Base-by-base conservation (phyloP, 2,113 vertebrate species). In the Burhinus oedicnemus region DNA sequence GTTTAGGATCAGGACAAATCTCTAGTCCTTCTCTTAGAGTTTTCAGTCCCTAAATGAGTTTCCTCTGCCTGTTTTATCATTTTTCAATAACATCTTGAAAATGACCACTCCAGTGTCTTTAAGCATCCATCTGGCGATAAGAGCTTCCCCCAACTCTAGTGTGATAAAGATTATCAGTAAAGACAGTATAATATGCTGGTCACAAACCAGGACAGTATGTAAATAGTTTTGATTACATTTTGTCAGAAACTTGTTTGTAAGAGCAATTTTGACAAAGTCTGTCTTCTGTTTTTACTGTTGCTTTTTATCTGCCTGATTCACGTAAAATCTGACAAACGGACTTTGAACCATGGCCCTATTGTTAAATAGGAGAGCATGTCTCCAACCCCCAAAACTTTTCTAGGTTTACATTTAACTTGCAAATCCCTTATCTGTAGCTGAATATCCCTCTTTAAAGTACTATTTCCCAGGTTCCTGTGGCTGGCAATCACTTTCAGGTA, bases 171-270 rank as follows among this genome's bases (percentile, higher is more conserved):
- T 69, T 95, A 71, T 69, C 36, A 44, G 29, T 79, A 72, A 90
- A 80, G 68, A 72, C 6, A 40, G 40, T 49, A 58, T 72, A 32
- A 83, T 70, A 6, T 66, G 9, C 42, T 74, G n/a, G 25, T 42
- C 26, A 71, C 11, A 40, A 40, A 40, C 40, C 40, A 40, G 40
- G 40, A 40, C 40, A 8, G 9, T 87, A 78, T 78, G 45, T 64
- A 94, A 89, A 87, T 25, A 72, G 11, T 69, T 93, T 66, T 83
- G 40, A 83, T 86, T 95, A 36, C 19, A 26, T 66, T 95, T 90
- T 44, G 15, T 66, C 89, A 86, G 58, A 80, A 83, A 45, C 19
- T 30, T 44, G 12, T 57, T 79, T 52, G 29, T 74, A 83, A 86
- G 36, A 95, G 69, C 51, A 86, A 36, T 70, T 95, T 88, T 69